phyloP scores from a whole-genome alignment of 2,888 invertebrate species.

The Andrena haemorrhoa region DNA sequence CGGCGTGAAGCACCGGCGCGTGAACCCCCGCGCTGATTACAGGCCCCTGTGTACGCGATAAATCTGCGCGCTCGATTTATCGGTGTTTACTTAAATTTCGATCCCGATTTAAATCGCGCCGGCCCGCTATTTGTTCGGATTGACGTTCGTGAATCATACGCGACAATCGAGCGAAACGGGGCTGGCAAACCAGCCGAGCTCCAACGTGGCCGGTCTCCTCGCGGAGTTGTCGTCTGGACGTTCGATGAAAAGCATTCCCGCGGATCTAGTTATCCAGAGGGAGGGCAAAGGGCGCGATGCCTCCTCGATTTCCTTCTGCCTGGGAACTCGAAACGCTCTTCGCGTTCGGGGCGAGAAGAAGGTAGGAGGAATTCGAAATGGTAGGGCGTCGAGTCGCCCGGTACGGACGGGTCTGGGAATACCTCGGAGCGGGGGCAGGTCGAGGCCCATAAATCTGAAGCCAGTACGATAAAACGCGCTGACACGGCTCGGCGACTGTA shows the following conservation, averaged over 20 bases:
- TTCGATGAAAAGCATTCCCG: slow-evolving; percentile 2
- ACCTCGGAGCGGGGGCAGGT: slow-evolving; percentile 51
- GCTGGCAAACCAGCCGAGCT: background rate
- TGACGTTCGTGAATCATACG: slow-evolving; percentile 27
- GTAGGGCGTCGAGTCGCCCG: slow-evolving; percentile 50
- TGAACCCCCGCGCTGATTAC: slow-evolving; percentile 34
- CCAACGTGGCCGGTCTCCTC: background rate
- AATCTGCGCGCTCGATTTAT: slow-evolving; percentile 49
- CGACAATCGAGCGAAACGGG: background rate
- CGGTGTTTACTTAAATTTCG: slow-evolving; percentile 50
- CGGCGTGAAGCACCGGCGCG: background rate
- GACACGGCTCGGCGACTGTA: slow-evolving; percentile 75
- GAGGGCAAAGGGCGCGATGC: background rate
- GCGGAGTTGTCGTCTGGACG: background rate
- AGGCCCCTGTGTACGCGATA: slow-evolving; percentile 37
- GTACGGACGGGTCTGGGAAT: slow-evolving; percentile 64
- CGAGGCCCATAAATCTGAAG: slow-evolving; percentile 74
- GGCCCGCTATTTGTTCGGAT: slow-evolving; percentile 11
- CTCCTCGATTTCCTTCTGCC: slow-evolving; percentile 5
- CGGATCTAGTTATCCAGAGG: background rate
- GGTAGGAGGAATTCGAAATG: slow-evolving; percentile 23
- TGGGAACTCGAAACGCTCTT: background rate
- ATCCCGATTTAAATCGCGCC: slow-evolving; percentile 38
- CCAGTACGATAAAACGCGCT: slow-evolving; percentile 74
- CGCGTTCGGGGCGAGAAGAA: background rate